Base-by-base conservation (phyloP, 1,140 invertebrate genomes). In the Melipona quadrifasciata region DNA sequence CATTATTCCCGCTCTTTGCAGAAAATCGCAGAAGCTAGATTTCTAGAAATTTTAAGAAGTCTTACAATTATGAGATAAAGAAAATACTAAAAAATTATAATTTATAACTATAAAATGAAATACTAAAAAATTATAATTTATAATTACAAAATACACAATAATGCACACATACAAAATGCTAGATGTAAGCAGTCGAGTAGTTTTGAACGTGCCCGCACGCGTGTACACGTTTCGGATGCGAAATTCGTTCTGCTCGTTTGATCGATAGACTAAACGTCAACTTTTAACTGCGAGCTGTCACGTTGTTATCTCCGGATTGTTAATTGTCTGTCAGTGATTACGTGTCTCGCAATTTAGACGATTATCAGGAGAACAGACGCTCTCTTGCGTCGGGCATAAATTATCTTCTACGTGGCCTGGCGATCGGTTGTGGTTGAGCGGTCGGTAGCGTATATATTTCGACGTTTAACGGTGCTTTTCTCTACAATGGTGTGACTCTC, bases 301-400 rank as follows among this genome's bases (percentile, higher is more conserved):
- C 51, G 19, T 16, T 55, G 68, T 47, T 55, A 67, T 70, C 77
- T 2, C 14, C 16, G 64, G 64, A 71, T 80, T 55, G 64, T 79
- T 79, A 79, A 79, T 80, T 70, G 65, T 80, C 65, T 39, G 65
- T 80, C 51, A 57, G 17, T 27, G 64, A 39, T 80, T 57, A 70
- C 31, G 65, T 8, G 64, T 70, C 34, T 27, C 31, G 27, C 39
- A 68, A 79, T 79, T 79, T 39, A 68, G 64, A 67, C 10, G 39
- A 79, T 16, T 53, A 55, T 39, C 53, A 8, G 0, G 51, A 6
- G 27, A 39, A 79, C 17, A 53, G 19, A 17, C 24, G 21, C 5
- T 57, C 71, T 71, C 17, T 47, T 21, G 24, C n/a, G 78, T n/a
- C 17, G n/a, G 14, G 53, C 34, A 80, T 80, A 80, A 80, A 80